Base-by-base conservation (phyloP, 2,113 vertebrate genomes). In the Gymnogyps californianus region DNA sequence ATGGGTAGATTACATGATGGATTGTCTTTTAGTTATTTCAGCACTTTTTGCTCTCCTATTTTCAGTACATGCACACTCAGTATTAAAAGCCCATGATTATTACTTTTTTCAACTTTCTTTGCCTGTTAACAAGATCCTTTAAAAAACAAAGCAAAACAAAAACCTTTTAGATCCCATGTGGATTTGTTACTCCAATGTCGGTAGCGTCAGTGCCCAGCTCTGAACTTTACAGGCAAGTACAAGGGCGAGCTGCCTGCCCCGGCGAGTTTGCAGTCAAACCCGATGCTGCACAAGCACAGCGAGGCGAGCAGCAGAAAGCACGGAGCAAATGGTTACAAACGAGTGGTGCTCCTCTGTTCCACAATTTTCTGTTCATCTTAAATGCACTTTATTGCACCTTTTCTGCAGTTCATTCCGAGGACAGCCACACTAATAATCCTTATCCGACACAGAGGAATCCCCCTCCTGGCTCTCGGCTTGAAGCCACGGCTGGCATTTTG, bases 371-470 rank as follows among this genome's bases (percentile, higher is more conserved):
- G 54, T 77, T 83, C 0, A 1, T 71, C 81, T 82, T 59, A 64
- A 93, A 44, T 17, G 54, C 57, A 20, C 95, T 91, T 96, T 88
- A 81, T 64, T 85, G 40, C 70, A 62, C 65, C 66, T 94, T 67
- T 86, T n/a, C 72, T 20, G 28, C 80, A 52, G 78, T 94, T 69
- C 44, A 9, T 80, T 80, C 64, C 4, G 54, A 83, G 72, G 76
- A 69, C 82, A 75, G 62, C 55, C 67, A 29, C 77, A 4, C 76
- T 57, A 58, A 62, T 80, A 90, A 95, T 81, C 86, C 88, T 80
- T 49, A 47, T 47, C 91, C n/a, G 13, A 64, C 29, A 5, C 6
- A 44, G 49, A 93, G 93, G 88, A 87, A 91, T 93, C 64, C 44
- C 69, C 67, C 51, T 94, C 84, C 88, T 61, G 69, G 38, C 69